Evolutionary conservation across 2,888 invertebrate genomes (phyloP).

Genomic region (Lucinisca nassula): DNA sequence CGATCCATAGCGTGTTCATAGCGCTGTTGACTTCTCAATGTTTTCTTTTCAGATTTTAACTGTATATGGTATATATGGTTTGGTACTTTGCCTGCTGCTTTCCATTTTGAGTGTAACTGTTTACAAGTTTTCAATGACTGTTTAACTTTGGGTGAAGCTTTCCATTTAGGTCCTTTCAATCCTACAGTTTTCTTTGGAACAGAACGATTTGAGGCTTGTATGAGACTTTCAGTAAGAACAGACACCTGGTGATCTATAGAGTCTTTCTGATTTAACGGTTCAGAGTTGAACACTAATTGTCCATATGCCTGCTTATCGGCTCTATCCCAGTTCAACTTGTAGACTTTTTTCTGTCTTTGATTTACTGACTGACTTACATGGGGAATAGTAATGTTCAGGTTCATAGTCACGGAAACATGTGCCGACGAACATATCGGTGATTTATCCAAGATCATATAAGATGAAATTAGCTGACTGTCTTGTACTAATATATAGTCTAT

Average conservation of each 20-base stretch:
- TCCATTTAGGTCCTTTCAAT: neutral
- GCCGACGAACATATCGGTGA: neutral
- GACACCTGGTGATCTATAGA: neutral
- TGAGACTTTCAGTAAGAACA: neutral
- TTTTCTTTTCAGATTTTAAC: neutral
- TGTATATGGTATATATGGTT: neutral
- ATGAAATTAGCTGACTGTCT: neutral
- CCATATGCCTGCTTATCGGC: neutral
- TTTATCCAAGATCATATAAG: neutral
- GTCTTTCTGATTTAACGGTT: neutral
- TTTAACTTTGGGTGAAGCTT: neutral
- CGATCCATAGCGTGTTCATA: slow-evolving; percentile 4
- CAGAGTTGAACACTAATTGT: neutral
- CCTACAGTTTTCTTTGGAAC: neutral
- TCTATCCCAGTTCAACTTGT: neutral
- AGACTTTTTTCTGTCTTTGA: neutral
- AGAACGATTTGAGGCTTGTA: neutral
- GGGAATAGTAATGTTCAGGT: neutral
- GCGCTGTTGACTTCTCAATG: neutral
- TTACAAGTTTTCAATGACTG: neutral
- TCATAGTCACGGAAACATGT: neutral
- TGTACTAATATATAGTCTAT: neutral
- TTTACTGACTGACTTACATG: neutral
- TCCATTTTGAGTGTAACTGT: neutral
- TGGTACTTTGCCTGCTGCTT: neutral